Conservation (phyloP, 2,797 vertebrate genomes). For the Enteromius anoplus region DNA sequence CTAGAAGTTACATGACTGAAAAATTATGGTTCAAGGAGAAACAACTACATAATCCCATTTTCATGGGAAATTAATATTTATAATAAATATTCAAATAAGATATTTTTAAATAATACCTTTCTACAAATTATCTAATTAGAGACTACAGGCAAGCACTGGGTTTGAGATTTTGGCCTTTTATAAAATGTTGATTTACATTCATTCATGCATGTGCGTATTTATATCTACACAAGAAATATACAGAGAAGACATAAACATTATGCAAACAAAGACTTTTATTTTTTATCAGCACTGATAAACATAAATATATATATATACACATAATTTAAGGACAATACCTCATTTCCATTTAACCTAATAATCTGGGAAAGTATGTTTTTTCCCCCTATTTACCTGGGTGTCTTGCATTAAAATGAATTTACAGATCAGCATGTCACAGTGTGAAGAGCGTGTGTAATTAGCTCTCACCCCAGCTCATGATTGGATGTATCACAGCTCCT, state of each 20-base stretch:
- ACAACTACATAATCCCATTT: neutral
- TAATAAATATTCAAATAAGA: neutral
- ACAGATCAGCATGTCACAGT: neutral
- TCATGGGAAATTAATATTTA: neutral
- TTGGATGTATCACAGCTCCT: conserved; percentile 92
- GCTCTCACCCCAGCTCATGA: conserved; percentile 86
- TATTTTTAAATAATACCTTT: neutral
- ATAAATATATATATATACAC: too few relatives aligned
- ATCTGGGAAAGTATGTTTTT: too few relatives aligned
- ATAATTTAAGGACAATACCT: too few relatives aligned
- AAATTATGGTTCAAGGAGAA: neutral
- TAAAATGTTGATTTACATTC: neutral
- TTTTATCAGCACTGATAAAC: too few relatives aligned
- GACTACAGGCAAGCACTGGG: neutral
- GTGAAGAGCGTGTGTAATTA: neutral
- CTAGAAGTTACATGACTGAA: neutral
- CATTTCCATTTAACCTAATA: too few relatives aligned
- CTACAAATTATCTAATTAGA: too few relatives aligned
- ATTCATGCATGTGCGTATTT: too few relatives aligned
- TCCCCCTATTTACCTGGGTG: neutral
- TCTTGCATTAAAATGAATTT: neutral
- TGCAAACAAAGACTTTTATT: too few relatives aligned
- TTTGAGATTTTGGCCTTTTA: neutral
- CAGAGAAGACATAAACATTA: too few relatives aligned
- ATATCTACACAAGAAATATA: too few relatives aligned